Conservation (phyloP, 1,140 invertebrate genomes). For the Orius laevigatus region DNA sequence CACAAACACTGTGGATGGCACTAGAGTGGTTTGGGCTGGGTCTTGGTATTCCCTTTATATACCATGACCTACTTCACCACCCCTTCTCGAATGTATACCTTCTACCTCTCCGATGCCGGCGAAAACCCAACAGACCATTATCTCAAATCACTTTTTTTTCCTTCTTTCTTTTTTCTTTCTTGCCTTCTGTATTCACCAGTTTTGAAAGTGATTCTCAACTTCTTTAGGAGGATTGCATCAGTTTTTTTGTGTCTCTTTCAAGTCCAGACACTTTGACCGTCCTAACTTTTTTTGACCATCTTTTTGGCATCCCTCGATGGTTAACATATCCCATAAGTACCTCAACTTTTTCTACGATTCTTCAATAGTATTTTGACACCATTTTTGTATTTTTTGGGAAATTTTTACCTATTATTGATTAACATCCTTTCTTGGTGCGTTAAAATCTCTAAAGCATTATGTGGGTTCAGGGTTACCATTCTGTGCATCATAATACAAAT, state of each 20-base stretch:
- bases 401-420: no score
- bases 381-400: no score
- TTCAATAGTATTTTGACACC: neutral
- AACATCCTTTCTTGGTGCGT: no score
- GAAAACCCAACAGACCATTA: no score
- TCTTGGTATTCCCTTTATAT: conserved; percentile 15
- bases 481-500: no score
- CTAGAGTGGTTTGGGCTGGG: conserved; percentile 8
- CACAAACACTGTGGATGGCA: conserved; percentile 11
- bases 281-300: no score
- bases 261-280: no score
- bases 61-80: conserved; percentile 15
- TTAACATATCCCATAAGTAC: neutral
- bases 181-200: conserved; percentile 2
- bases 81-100: neutral
- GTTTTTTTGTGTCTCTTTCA: neutral
- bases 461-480: no score
- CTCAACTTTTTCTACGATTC: neutral
- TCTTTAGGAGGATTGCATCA: neutral
- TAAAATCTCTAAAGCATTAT: no score
- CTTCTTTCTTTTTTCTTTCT: neutral
- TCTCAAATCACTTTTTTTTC: no score
- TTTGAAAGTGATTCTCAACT: neutral
- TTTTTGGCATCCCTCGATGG: neutral
- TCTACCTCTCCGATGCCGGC: no score